phyloP scores from a whole-genome alignment of 2,113 vertebrate genomes.

The Egretta garzetta region DNA sequence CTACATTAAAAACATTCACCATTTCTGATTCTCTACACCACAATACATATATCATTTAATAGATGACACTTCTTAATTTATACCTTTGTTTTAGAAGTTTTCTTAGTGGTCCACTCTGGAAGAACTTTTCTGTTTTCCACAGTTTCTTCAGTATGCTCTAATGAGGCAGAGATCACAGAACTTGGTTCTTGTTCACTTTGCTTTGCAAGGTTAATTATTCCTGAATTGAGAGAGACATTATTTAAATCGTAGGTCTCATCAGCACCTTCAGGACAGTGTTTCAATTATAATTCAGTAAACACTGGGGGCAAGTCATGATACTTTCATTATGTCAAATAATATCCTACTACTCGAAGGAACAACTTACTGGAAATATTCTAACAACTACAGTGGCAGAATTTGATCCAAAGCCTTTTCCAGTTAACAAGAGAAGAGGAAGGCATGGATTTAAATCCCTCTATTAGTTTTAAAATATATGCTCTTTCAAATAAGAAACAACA shows the following conservation, averaged over 20 bases:
- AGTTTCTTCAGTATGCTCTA: conserved; percentile 48
- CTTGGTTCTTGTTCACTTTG: conserved; percentile 48
- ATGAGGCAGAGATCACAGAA: conserved; percentile 59
- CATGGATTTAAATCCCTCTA: conserved; percentile 25
- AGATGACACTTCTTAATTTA: neutral
- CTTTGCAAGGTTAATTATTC: conserved; percentile 69
- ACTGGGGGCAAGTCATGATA: neutral
- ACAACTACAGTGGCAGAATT: neutral
- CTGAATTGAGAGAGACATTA: conserved; percentile 64
- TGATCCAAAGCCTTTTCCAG: neutral
- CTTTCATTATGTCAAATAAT: neutral
- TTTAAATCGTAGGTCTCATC: conserved; percentile 25
- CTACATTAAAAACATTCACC: neutral
- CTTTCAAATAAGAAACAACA: conserved; percentile 41
- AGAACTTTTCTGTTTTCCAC: conserved; percentile 33
- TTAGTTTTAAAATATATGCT: conserved; percentile 1
- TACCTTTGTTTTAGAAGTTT: conserved; percentile 68
- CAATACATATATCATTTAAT: neutral
- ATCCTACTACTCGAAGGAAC: neutral
- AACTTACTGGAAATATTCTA: neutral
- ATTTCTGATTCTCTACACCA: neutral
- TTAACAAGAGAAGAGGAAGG: neutral
- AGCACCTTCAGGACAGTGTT: neutral
- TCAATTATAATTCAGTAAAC: conserved; percentile 9
- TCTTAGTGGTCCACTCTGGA: conserved; percentile 57